These are phyloP conservation scores for Delia radicum DNA, from an alignment of 1,140 invertebrate species.

Conservation along the genomic window DNA sequence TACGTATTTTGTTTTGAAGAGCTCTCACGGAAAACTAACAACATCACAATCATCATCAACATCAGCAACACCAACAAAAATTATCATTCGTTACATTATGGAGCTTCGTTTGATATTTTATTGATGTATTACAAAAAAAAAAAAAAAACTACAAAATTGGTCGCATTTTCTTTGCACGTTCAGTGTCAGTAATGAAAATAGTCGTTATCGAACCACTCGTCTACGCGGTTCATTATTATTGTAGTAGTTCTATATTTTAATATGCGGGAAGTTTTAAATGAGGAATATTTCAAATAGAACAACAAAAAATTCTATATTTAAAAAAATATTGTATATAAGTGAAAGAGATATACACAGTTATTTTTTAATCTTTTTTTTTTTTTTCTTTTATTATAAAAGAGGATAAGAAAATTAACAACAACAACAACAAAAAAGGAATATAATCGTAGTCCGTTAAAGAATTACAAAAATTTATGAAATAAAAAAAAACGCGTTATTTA, in stretches of 20 bases:
- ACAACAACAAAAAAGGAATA: neutral
- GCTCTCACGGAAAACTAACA: no score
- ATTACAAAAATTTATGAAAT: no score
- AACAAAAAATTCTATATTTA: neutral
- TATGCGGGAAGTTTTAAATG: neutral
- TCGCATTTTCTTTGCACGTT: neutral
- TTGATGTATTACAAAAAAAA: no score
- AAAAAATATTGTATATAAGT: neutral
- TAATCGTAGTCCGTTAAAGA: neutral
- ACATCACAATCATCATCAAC: neutral
- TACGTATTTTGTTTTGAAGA: no score
- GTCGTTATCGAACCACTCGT: neutral
- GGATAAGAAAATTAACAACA: neutral
- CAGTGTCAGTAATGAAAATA: neutral
- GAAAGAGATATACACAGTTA: neutral
- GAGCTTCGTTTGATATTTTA: neutral
- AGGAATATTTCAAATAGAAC: neutral
- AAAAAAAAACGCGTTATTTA: no score
- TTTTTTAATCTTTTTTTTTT: neutral
- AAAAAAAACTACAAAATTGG: no score
- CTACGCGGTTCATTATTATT: neutral
- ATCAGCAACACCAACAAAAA: no score
- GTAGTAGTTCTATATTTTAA: neutral
- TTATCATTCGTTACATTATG: neutral
- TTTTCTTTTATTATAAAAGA: neutral